phyloP scores from a whole-genome alignment of 2,888 invertebrate species.

The Leptinotarsa peninsularis region DNA sequence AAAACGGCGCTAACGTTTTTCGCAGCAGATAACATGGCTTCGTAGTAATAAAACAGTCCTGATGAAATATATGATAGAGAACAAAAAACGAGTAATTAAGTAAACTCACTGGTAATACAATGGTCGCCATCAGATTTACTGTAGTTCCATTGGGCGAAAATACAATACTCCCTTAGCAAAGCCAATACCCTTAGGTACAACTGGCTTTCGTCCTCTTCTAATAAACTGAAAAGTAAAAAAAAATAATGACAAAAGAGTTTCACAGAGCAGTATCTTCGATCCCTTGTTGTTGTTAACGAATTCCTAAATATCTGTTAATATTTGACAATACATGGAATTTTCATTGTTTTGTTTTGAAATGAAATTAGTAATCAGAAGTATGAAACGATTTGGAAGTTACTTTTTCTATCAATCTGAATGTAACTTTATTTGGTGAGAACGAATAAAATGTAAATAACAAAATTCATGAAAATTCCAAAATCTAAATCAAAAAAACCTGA shows the following conservation, averaged over 20 bases:
- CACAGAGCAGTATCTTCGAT: no score
- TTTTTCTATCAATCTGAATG: no score
- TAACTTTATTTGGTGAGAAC: no score
- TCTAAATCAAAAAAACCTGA: no score
- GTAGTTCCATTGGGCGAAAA: slow-evolving; percentile 71
- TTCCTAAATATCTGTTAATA: no score
- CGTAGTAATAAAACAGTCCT: slow-evolving; percentile 74
- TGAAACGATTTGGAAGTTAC: no score
- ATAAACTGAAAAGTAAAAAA: slow-evolving; percentile 54
- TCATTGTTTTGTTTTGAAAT: no score
- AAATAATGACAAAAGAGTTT: not conserved
- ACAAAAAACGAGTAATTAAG: not conserved
- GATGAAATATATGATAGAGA: slow-evolving; percentile 30
- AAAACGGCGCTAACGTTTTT: slow-evolving; percentile 71
- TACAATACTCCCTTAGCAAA: slow-evolving; percentile 74
- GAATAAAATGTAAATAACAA: no score
- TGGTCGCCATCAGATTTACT: slow-evolving; percentile 49
- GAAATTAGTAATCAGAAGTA: no score
- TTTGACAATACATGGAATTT: no score
- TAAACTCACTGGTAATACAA: slow-evolving; percentile 55
- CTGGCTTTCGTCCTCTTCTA: slow-evolving; percentile 65
- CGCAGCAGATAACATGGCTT: slow-evolving; percentile 73
- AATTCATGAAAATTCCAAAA: no score
- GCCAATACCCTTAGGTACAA: slow-evolving; percentile 74
- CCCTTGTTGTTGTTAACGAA: no score